Evolutionary conservation across 2,113 vertebrate genomes (phyloP).

Genomic region (Recurvirostra avosetta): DNA sequence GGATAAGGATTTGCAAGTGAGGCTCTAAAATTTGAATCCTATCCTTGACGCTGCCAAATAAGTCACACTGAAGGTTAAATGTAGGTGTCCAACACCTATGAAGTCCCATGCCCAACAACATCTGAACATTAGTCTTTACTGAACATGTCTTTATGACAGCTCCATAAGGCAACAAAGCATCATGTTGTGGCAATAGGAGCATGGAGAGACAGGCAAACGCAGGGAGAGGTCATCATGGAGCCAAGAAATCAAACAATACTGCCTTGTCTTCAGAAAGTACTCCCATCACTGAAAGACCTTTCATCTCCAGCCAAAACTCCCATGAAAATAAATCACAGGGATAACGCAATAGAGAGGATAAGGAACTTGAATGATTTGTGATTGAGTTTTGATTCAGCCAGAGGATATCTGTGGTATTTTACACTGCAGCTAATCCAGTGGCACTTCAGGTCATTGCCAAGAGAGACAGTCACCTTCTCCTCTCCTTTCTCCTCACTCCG

Average conservation of each 20-base stretch:
- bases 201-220: background rate
- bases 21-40: background rate
- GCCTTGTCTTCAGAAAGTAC: background rate
- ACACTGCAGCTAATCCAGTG: background rate
- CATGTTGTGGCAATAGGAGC: background rate
- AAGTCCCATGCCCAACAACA: accelerated
- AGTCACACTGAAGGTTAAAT: background rate
- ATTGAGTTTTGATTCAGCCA: background rate
- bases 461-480: background rate
- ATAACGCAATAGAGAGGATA: background rate
- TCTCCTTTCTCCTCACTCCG: background rate
- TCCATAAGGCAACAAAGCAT: background rate
- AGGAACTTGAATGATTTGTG: background rate
- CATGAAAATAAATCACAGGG: background rate
- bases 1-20: background rate
- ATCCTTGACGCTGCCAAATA: background rate
- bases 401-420: background rate
- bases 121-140: background rate
- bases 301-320: background rate
- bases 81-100: background rate
- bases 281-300: background rate
- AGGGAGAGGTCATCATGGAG: background rate
- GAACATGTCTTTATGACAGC: background rate
- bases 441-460: background rate
- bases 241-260: background rate